phyloP scores from a whole-genome alignment of 2,888 invertebrate species.

The Diarsia dahlii region DNA sequence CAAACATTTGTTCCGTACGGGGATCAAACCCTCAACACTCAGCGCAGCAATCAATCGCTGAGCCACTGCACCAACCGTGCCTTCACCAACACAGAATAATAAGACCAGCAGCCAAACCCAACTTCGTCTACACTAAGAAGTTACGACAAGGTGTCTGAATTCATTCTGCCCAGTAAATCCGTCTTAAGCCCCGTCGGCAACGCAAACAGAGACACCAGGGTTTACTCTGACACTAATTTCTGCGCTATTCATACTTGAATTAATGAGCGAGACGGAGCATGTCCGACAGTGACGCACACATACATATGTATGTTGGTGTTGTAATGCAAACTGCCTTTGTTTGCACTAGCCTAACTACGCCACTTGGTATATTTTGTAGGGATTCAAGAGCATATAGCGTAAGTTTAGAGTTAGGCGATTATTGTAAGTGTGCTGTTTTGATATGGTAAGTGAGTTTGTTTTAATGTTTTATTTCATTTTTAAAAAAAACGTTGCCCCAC shows the following conservation, averaged over 20 bases:
- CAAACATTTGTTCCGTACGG: too few relatives aligned
- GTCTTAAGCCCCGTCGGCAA: conserved; percentile 45
- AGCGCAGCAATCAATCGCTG: too few relatives aligned
- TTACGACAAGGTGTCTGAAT: conserved; percentile 55
- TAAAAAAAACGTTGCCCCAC: too few relatives aligned
- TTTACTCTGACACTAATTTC: conserved; percentile 54
- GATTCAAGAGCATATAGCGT: conserved; percentile 18
- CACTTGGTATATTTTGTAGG: conserved; percentile 45
- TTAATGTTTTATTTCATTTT: too few relatives aligned
- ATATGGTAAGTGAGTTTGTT: conserved; percentile 11
- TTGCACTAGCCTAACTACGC: conserved; percentile 41
- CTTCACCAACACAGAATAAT: not conserved
- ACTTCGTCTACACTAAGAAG: conserved; percentile 22
- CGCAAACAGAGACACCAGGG: conserved; percentile 41
- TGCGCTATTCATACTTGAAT: conserved; percentile 59
- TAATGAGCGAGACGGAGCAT: conserved; percentile 56
- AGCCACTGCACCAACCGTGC: too few relatives aligned
- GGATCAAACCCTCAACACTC: too few relatives aligned
- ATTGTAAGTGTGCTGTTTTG: conserved; percentile 34
- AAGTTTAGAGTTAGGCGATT: conserved; percentile 35
- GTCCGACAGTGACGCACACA: conserved; percentile 32
- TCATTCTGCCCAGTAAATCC: conserved; percentile 54
- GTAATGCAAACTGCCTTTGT: conserved; percentile 56
- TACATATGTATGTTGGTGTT: conserved; percentile 31
- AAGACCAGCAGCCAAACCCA: not conserved